Percentiles rank a stretch among this genome's conserved stretches.
Evolutionary conservation across 2,113 vertebrate genomes (phyloP).

Genomic region (Oncorhynchus masou): DNA sequence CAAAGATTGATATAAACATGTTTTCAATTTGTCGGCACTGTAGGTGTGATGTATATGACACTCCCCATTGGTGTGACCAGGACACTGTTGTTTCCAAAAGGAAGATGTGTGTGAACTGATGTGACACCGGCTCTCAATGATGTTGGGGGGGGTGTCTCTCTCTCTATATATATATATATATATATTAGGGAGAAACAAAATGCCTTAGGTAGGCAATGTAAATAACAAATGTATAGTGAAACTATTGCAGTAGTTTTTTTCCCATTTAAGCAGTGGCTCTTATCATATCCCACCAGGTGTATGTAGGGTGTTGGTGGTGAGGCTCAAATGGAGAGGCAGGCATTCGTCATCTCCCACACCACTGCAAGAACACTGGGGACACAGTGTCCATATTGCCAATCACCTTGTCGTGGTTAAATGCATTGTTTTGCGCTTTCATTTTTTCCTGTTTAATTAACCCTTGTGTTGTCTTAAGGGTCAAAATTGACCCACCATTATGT

Average conservation of each 20-base stretch:
- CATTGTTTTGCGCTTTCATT: too few relatives aligned
- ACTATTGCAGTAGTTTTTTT: conserved; percentile 74
- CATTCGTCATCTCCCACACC: too few relatives aligned
- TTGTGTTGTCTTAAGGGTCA: too few relatives aligned
- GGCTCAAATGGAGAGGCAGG: too few relatives aligned
- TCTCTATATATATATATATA: too few relatives aligned
- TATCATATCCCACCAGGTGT: not conserved
- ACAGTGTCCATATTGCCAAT: too few relatives aligned
- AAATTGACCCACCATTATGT: too few relatives aligned
- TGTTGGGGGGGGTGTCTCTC: too few relatives aligned
- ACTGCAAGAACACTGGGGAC: too few relatives aligned
- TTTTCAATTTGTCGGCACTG: not conserved
- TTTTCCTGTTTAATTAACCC: too few relatives aligned
- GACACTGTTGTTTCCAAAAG: not conserved
- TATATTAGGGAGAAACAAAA: conserved; percentile 58
- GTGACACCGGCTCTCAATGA: not conserved
- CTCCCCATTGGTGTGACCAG: not conserved
- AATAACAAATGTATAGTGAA: conserved; percentile 81
- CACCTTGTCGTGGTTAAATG: too few relatives aligned
- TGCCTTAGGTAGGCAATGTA: conserved; percentile 72
- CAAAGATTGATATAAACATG: too few relatives aligned
- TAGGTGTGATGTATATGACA: not conserved
- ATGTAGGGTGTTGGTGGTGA: not conserved
- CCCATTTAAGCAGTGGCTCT: conserved; percentile 68
- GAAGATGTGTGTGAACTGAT: not conserved